Evolutionary conservation across 1,140 invertebrate genomes (phyloP).

Genomic region (Zaprionus taronus): DNA sequence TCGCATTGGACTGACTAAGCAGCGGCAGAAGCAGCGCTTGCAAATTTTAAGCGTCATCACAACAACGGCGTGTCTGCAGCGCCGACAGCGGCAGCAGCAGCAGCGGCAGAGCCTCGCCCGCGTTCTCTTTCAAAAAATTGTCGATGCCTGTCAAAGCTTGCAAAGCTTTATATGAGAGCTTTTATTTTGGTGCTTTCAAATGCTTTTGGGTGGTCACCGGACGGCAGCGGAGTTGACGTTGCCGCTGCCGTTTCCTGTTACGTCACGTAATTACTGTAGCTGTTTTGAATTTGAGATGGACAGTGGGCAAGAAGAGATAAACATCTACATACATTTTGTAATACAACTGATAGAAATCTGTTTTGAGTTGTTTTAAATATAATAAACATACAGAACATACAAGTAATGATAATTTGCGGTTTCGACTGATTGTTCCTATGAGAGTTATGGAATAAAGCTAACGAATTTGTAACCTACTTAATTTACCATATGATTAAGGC

Average conservation of each 20-base stretch:
- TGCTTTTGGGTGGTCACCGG: slow-evolving; percentile 19
- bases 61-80: slow-evolving; percentile 1
- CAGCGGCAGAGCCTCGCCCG: slow-evolving; percentile 6
- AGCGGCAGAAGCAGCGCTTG: not conserved
- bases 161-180: not conserved
- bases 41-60: not conserved
- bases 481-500: no score
- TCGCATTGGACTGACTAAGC: slow-evolving; percentile 8
- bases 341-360: not conserved
- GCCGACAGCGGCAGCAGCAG: not conserved
- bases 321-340: not conserved
- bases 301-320: not conserved
- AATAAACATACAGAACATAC: not conserved
- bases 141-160: slow-evolving; percentile 1
- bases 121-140: slow-evolving; percentile 27
- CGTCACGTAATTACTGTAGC: not conserved
- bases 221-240: not conserved
- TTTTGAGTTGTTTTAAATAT: not conserved
- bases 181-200: not conserved
- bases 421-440: no score
- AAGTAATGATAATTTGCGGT: not conserved
- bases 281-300: slow-evolving; percentile 1
- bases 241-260: slow-evolving; percentile 7
- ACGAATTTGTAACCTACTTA: no score
- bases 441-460: no score